Evolutionary conservation across 2,797 vertebrate species (phyloP).

Genomic region (Eurystomus glaucurus): DNA sequence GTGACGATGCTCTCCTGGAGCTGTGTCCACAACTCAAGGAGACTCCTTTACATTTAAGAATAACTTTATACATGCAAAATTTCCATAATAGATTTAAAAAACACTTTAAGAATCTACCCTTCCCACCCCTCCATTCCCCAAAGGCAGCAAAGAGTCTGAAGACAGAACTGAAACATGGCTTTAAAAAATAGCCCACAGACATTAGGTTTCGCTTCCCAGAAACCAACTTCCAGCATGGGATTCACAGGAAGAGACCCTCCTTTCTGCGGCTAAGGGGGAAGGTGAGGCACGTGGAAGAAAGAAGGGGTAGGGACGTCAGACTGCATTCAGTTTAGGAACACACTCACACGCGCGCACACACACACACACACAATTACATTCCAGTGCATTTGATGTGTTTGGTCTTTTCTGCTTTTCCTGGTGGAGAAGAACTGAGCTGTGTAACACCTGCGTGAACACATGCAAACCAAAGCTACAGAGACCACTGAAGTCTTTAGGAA

Average conservation of each 20-base stretch:
- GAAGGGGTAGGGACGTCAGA: slow-evolving; percentile 62
- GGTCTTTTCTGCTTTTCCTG: slow-evolving; percentile 74
- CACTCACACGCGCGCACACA: fast-evolving
- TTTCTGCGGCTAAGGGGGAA: slow-evolving; percentile 66
- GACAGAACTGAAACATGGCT: slow-evolving; percentile 77
- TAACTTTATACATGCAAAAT: slow-evolving; percentile 71
- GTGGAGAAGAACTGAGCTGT: slow-evolving; percentile 65
- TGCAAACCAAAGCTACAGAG: slow-evolving; percentile 69
- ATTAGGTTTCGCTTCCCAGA: slow-evolving; percentile 70
- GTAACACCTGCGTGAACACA: slow-evolving; percentile 66
- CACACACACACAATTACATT: slow-evolving; percentile 56
- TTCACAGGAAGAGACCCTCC: slow-evolving; percentile 69
- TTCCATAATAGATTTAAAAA: slow-evolving; percentile 72
- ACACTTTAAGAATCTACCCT: slow-evolving; percentile 66
- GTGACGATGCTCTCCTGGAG: slow-evolving; percentile 72
- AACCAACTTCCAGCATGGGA: slow-evolving; percentile 78
- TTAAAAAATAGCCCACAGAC: slow-evolving; percentile 72
- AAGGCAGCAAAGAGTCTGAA: slow-evolving; percentile 75
- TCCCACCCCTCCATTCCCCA: slow-evolving; percentile 68
- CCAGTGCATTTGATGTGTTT: slow-evolving; percentile 79
- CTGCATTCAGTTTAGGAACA: slow-evolving; percentile 68
- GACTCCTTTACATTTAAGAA: slow-evolving; percentile 70
- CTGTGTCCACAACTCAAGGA: slow-evolving; percentile 27
- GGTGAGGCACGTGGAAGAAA: slow-evolving; percentile 64
- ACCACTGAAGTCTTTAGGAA: slow-evolving; percentile 69